phyloP scores from a whole-genome alignment of 2,888 invertebrate species.

The Callyntrura sp. region DNA sequence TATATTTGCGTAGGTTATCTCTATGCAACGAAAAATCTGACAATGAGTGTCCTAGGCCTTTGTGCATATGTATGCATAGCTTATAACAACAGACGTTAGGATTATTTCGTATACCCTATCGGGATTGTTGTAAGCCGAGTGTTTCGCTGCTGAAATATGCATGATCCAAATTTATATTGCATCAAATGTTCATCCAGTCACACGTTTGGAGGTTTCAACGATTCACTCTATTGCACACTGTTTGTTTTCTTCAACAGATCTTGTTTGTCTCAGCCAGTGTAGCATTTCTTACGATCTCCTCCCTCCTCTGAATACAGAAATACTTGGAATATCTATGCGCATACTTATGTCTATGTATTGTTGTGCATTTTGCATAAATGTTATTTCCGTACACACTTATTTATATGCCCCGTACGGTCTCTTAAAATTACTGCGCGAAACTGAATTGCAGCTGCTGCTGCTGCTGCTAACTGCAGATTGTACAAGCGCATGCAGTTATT shows the following conservation, averaged over 20 bases:
- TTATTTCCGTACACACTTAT: neutral
- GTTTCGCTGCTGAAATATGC: conserved; percentile 54
- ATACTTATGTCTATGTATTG: neutral
- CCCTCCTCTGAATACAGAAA: too few relatives aligned
- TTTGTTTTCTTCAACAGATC: conserved; percentile 54
- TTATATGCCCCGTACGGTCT: too few relatives aligned
- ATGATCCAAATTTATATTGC: conserved; percentile 73
- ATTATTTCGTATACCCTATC: neutral
- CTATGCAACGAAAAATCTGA: neutral
- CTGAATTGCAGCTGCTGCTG: neutral
- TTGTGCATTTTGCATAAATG: neutral
- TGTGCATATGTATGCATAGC: neutral
- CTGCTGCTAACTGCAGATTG: neutral
- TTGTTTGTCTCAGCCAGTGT: conserved; percentile 42
- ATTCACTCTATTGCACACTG: conserved; percentile 56
- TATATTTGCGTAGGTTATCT: too few relatives aligned
- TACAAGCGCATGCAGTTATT: neutral
- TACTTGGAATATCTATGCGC: too few relatives aligned
- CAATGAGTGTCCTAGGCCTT: too few relatives aligned
- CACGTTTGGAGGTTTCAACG: conserved; percentile 56
- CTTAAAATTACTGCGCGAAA: neutral
- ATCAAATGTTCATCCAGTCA: conserved; percentile 71
- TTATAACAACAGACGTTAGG: neutral
- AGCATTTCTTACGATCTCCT: conserved; percentile 37
- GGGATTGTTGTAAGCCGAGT: neutral